Percentiles rank a stretch among this genome's conserved stretches.
Evolutionary conservation across 2,797 vertebrate genomes (phyloP).

Genomic region (Sebastes trivittatus): DNA sequence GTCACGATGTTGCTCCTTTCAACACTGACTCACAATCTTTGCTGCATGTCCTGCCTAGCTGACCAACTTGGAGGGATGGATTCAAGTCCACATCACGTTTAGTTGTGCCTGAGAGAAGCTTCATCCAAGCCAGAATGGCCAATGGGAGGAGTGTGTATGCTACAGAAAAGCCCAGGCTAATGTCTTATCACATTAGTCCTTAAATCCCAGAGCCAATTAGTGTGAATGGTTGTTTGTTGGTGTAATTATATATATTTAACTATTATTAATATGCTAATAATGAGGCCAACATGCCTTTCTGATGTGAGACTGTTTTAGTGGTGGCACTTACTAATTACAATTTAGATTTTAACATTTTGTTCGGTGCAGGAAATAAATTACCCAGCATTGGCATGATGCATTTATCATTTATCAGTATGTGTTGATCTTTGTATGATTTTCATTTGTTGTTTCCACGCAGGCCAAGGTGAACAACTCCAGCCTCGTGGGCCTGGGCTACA

Average conservation of each 20-base stretch:
- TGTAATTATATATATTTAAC: background rate
- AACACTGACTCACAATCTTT: background rate
- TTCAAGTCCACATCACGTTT: background rate
- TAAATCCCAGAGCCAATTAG: constrained; percentile 26
- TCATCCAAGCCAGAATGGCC: background rate
- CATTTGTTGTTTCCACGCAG: constrained; percentile 71
- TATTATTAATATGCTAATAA: background rate
- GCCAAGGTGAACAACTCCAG: constrained; percentile 99
- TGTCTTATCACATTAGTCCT: constrained; percentile 20
- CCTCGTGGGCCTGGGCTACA: constrained; percentile 96
- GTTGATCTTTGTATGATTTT: background rate
- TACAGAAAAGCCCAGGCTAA: background rate
- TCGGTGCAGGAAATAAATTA: background rate
- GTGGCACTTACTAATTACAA: background rate
- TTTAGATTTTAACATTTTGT: background rate
- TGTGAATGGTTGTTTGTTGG: background rate
- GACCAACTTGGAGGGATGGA: background rate
- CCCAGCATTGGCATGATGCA: background rate
- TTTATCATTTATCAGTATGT: background rate
- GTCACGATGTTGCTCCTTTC: background rate
- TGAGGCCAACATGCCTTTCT: background rate
- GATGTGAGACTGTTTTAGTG: background rate
- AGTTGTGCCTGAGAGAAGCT: background rate
- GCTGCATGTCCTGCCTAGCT: background rate
- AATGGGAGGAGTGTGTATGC: background rate